Percentiles rank a stretch among this genome's conserved stretches.
Conservation (phyloP, 2,113 vertebrate genomes). For the Onychorhynchus coronatus region DNA sequence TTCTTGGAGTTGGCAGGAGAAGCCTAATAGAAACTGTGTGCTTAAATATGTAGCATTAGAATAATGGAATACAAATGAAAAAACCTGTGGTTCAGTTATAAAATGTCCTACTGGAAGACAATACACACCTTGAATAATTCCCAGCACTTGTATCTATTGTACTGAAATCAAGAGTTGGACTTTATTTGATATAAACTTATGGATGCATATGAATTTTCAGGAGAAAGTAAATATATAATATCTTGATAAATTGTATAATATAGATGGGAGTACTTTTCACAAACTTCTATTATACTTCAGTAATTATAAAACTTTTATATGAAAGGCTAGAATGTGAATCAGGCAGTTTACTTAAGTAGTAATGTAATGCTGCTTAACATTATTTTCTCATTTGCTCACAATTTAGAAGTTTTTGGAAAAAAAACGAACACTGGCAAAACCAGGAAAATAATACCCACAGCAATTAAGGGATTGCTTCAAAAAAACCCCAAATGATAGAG, state of each 20-base stretch:
- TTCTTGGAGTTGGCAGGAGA: background rate
- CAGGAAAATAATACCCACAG: background rate
- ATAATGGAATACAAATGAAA: background rate
- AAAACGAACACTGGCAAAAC: background rate
- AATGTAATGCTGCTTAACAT: background rate
- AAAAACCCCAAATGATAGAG: rapidly evolving
- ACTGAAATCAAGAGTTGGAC: background rate
- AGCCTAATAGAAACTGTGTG: background rate
- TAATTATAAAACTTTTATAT: background rate
- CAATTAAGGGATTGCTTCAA: background rate
- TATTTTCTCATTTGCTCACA: background rate
- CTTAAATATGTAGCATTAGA: background rate
- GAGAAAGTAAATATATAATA: background rate
- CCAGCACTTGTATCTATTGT: background rate
- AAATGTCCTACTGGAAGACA: background rate
- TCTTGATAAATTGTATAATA: background rate
- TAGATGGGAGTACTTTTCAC: background rate
- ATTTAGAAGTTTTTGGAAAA: background rate
- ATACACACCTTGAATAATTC: background rate
- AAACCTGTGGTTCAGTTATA: background rate
- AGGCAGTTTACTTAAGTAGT: background rate
- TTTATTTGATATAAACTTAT: background rate
- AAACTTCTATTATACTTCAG: background rate
- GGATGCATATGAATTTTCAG: background rate
- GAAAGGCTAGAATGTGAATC: background rate